phyloP scores from a whole-genome alignment of 2,113 vertebrate species.

The Mesitornis unicolor region DNA sequence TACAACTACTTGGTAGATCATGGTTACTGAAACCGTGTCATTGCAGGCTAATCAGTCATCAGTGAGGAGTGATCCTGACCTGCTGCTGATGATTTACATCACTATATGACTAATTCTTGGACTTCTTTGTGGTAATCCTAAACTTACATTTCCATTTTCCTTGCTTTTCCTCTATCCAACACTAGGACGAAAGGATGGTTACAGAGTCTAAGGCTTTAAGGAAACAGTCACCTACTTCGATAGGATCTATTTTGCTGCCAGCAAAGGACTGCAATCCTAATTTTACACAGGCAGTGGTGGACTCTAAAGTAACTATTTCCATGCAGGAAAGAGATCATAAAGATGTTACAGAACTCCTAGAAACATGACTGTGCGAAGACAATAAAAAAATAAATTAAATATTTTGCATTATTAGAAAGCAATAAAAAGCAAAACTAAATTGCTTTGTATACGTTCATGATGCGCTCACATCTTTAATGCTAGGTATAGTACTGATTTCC shows the following conservation, averaged over 20 bases:
- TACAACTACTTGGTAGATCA: neutral
- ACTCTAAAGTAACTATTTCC: neutral
- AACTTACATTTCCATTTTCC: neutral
- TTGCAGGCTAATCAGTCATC: neutral
- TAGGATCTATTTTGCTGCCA: neutral
- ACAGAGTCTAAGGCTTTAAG: neutral
- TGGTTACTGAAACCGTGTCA: neutral
- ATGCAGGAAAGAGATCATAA: neutral
- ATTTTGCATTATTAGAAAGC: neutral
- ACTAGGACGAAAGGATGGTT: neutral
- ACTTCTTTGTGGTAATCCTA: neutral
- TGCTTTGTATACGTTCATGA: neutral
- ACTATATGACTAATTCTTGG: neutral
- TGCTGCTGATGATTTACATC: accelerated
- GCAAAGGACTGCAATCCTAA: neutral
- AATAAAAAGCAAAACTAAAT: neutral
- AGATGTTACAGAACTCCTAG: neutral
- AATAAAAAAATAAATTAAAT: neutral
- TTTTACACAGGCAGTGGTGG: neutral
- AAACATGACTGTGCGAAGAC: neutral
- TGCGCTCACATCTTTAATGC: neutral
- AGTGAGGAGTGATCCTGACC: neutral
- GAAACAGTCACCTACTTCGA: neutral
- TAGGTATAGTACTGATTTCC: neutral
- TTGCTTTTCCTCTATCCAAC: neutral